Evolutionary conservation across 92 coral and sea anemone genomes (phyloP).

Genomic region (Paragorgia papillata): DNA sequence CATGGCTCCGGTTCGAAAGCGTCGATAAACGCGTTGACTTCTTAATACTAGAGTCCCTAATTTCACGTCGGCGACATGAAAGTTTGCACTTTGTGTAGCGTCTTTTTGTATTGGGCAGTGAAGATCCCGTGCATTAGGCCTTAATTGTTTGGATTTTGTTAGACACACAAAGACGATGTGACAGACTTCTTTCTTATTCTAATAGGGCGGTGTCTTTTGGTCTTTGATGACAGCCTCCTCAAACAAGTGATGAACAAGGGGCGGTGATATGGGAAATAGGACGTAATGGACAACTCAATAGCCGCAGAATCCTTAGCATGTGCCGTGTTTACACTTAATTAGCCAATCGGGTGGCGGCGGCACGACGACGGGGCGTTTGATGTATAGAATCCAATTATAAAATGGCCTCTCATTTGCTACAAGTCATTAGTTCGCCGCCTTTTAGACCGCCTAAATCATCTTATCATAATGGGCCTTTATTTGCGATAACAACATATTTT

Average conservation of each 20-base stretch:
- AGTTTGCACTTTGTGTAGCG: conserved; percentile 90
- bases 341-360: conserved; percentile 80
- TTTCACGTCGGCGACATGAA: conserved; percentile 91
- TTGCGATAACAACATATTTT: conserved; percentile 99
- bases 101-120: conserved; percentile 79
- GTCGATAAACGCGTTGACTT: background rate
- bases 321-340: conserved; percentile 86
- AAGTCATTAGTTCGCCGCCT: conserved; percentile 99
- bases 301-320: conserved; percentile 90
- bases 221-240: conserved; percentile 92
- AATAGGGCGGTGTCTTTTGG: conserved; percentile 99
- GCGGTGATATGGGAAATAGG: conserved; percentile 99
- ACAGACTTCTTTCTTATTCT: conserved; percentile 92
- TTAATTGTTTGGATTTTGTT: conserved; percentile 97
- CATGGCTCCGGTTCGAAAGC: background rate
- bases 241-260: conserved; percentile 90
- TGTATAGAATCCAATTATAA: conserved; percentile 98
- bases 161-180: conserved; percentile 91
- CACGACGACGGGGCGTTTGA: conserved; percentile 88
- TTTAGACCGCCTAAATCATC: conserved; percentile 98
- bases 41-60: conserved; percentile 33
- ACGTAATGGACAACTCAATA: conserved; percentile 98
- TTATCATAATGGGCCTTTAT: conserved; percentile 98
- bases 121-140: conserved; percentile 85
- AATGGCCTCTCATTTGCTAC: conserved; percentile 99